These are phyloP conservation scores for Mugil cephalus DNA, from an alignment of 2,113 vertebrate species.

Conservation along the genomic window DNA sequence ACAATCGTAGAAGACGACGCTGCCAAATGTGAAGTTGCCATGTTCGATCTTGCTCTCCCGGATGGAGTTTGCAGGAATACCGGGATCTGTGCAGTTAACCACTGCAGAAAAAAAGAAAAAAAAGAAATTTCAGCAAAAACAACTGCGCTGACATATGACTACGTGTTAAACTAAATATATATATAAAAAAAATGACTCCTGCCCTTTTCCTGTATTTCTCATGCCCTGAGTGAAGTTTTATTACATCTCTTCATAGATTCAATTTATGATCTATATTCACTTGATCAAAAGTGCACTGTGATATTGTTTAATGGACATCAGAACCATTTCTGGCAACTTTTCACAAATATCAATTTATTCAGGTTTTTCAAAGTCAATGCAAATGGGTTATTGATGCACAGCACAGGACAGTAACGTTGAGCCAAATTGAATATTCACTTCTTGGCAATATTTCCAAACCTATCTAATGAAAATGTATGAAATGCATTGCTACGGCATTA, in stretches of 20 bases:
- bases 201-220: neutral
- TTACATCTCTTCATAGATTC: neutral
- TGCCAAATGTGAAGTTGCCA: conserved; percentile 97
- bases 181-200: neutral
- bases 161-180: conserved; percentile 22
- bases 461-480: conserved; percentile 22
- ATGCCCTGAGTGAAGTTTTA: neutral
- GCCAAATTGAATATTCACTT: conserved; percentile 22
- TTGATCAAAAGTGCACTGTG: conserved; percentile 21
- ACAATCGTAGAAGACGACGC: conserved; percentile 97
- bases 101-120: conserved; percentile 78
- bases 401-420: neutral
- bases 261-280: neutral
- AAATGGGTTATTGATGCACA: conserved; percentile 15
- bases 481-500: neutral
- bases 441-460: conserved; percentile 20
- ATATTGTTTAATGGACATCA: conserved; percentile 7
- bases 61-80: conserved; percentile 96
- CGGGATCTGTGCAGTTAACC: conserved; percentile 97
- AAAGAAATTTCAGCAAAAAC: conserved; percentile 24
- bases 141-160: conserved; percentile 5
- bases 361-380: conserved; percentile 4
- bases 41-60: conserved; percentile 98
- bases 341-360: conserved; percentile 17
- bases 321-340: conserved; percentile 6